Conservation (phyloP, 2,888 invertebrate species). For the Neoscelio sp. region DNA sequence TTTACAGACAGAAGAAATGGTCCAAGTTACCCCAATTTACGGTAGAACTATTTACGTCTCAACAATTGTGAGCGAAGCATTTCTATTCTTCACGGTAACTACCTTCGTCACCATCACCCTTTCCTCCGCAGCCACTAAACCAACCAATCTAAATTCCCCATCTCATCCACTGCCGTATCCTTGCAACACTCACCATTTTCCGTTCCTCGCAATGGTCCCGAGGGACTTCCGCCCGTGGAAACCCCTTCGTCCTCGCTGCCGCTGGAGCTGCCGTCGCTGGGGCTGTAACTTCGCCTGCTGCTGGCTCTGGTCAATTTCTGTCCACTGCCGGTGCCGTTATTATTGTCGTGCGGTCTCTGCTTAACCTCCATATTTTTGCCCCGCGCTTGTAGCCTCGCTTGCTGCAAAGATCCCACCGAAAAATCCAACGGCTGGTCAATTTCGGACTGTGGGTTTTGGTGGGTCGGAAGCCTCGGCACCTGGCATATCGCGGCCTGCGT, state of each 20-base stretch:
- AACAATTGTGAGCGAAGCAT: too few species aligned
- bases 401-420: conserved; percentile 87
- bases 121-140: too few species aligned
- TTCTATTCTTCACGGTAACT: too few species aligned
- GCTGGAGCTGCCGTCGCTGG: conserved; percentile 80
- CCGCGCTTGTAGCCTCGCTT: conserved; percentile 77
- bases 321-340: conserved; percentile 75
- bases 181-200: conserved; percentile 80
- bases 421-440: conserved; percentile 89
- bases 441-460: conserved; percentile 78
- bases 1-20: too few species aligned
- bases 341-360: conserved; percentile 77
- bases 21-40: too few species aligned
- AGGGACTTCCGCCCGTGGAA: conserved; percentile 81
- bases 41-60: too few species aligned
- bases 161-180: too few species aligned
- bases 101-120: too few species aligned
- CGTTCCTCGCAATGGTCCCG: conserved; percentile 79
- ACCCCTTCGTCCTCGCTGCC: conserved; percentile 82
- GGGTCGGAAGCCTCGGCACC: conserved; percentile 83
- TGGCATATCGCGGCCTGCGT: conserved; percentile 86
- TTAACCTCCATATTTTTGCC: conserved; percentile 76
- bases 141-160: too few species aligned
- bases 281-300: conserved; percentile 80
- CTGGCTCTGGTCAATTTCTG: conserved; percentile 75